These are phyloP conservation scores for Gonatopus flavifemur DNA, from an alignment of 1,140 invertebrate species.

Conservation along the genomic window DNA sequence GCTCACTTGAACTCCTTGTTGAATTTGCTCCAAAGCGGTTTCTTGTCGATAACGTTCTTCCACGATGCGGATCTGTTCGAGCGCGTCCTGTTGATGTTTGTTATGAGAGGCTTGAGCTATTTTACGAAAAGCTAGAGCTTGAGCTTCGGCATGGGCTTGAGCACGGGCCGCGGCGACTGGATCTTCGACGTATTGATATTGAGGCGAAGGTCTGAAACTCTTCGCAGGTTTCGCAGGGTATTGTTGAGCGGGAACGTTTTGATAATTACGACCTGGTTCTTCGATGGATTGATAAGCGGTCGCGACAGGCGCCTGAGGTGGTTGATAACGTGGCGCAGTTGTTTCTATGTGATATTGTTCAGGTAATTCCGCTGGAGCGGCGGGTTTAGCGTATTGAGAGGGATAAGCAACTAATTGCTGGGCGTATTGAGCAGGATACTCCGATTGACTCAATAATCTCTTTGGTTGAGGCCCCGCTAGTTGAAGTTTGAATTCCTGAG, in stretches of 20 bases:
- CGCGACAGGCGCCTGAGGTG: constrained; percentile 21
- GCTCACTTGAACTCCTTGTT: constrained; percentile 46
- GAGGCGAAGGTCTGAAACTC: constrained; percentile 29
- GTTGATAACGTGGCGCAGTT: constrained; percentile 38
- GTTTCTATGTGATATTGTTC: constrained; percentile 56
- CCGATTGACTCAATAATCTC: constrained; percentile 21
- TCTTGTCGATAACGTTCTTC: constrained; percentile 46
- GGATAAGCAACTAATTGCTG: constrained; percentile 32
- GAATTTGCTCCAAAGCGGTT: constrained; percentile 50
- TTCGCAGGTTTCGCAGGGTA: constrained; percentile 19
- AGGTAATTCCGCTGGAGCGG: constrained; percentile 24
- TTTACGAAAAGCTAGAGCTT: constrained; percentile 51
- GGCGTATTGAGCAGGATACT: constrained; percentile 29
- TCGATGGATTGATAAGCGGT: constrained; percentile 28
- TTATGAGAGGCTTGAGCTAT: constrained; percentile 46
- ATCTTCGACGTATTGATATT: constrained; percentile 47
- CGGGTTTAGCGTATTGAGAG: constrained; percentile 35
- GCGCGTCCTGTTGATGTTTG: constrained; percentile 46
- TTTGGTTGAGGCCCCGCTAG: constrained; percentile 33
- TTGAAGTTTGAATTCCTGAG: constrained; percentile 47
- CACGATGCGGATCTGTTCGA: constrained; percentile 47
- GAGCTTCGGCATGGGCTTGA: constrained; percentile 44
- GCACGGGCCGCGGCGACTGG: constrained; percentile 39
- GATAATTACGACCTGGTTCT: constrained; percentile 32
- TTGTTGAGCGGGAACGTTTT: constrained; percentile 32